These are phyloP conservation scores for Hydrochoerus hydrochaeris DNA, from an alignment of 2,113 vertebrate species.

Conservation along the genomic window DNA sequence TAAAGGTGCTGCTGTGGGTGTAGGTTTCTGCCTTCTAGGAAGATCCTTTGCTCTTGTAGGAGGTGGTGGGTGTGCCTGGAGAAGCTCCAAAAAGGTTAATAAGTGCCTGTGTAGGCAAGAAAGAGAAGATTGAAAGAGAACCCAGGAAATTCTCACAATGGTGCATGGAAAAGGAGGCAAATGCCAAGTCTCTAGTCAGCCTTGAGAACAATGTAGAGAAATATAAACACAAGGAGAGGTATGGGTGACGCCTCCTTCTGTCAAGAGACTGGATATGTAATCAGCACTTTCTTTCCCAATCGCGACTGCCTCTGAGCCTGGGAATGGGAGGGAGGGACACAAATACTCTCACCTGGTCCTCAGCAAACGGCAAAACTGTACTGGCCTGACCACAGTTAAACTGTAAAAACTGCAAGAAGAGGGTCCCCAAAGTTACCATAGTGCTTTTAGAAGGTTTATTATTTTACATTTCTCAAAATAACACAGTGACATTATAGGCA, in stretches of 20 bases:
- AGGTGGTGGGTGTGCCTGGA: constrained; percentile 73
- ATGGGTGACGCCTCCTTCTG: not conserved
- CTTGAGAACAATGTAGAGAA: constrained; percentile 58
- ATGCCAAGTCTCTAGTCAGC: constrained; percentile 46
- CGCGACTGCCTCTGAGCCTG: constrained; percentile 6
- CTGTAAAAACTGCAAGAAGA: not conserved
- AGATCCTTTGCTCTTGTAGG: constrained; percentile 67
- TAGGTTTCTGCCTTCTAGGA: constrained; percentile 68
- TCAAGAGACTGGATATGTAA: constrained; percentile 46
- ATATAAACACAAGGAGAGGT: constrained; percentile 36
- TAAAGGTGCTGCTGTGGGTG: constrained; percentile 58
- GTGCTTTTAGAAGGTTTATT: constrained; percentile 85
- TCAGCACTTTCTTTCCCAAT: not conserved
- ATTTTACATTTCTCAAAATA: constrained; percentile 86
- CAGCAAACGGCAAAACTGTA: not conserved
- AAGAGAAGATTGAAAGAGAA: constrained; percentile 72
- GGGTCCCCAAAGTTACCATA: constrained; percentile 81
- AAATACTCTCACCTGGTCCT: not conserved
- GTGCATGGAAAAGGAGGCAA: constrained; percentile 53
- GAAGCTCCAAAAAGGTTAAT: constrained; percentile 74
- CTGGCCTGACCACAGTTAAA: not conserved
- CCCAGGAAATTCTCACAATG: constrained; percentile 68
- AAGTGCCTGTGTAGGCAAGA: constrained; percentile 66
- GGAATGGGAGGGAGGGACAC: not conserved
- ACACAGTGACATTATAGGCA: constrained; percentile 84